Evolutionary conservation across 1,140 invertebrate genomes (phyloP).

Genomic region (Drosophila pandora): DNA sequence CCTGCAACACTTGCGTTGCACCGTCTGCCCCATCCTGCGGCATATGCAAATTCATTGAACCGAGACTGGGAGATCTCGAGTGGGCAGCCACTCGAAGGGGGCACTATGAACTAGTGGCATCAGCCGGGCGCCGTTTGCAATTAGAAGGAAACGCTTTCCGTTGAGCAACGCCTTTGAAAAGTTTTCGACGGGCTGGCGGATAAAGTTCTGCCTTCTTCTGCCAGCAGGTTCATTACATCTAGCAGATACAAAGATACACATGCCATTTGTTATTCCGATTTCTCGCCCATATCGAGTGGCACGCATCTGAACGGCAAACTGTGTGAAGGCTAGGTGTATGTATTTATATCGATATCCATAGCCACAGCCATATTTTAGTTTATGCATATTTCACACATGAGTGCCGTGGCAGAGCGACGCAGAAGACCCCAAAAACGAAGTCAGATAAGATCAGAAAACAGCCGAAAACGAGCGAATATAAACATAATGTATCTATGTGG

Average conservation of each 20-base stretch:
- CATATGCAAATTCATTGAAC: conserved; percentile 74
- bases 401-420: conserved; percentile 42
- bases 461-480: conserved; percentile 31
- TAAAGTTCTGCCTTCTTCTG: conserved; percentile 43
- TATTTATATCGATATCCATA: conserved; percentile 55
- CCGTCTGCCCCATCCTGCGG: not conserved
- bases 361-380: conserved; percentile 65
- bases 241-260: conserved; percentile 12
- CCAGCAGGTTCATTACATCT: conserved; percentile 46
- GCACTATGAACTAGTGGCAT: conserved; percentile 47
- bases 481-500: conserved; percentile 29
- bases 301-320: conserved; percentile 63
- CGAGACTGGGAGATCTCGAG: conserved; percentile 38
- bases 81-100: conserved; percentile 38
- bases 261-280: conserved; percentile 71
- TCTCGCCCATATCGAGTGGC: conserved; percentile 69
- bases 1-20: conserved; percentile 26
- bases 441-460: conserved; percentile 35
- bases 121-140: conserved; percentile 62
- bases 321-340: conserved; percentile 67
- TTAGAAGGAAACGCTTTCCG: conserved; percentile 53
- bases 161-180: conserved; percentile 66
- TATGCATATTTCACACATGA: conserved; percentile 72
- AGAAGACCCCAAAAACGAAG: conserved; percentile 30
- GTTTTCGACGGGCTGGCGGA: conserved; percentile 46